Evolutionary conservation across 2,113 vertebrate genomes (phyloP).

Genomic region (Ranitomeya variabilis): DNA sequence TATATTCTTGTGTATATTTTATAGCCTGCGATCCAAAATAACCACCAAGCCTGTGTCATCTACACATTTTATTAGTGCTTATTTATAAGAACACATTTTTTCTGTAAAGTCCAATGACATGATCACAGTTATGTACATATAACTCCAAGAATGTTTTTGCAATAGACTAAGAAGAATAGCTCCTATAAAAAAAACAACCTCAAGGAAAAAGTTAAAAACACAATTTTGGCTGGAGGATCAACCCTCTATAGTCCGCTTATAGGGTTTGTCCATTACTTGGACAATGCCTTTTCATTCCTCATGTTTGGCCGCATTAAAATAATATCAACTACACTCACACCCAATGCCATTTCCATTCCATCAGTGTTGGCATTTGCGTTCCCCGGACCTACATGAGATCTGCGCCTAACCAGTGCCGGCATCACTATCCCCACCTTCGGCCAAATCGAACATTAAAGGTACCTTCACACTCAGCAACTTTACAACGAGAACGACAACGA

Average conservation of each 20-base stretch:
- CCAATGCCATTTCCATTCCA: no score
- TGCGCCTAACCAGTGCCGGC: no score
- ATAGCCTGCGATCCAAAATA: slow-evolving; percentile 29
- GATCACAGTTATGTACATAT: neutral
- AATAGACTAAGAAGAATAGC: neutral
- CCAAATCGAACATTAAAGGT: no score
- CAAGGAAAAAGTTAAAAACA: neutral
- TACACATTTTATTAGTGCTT: slow-evolving; percentile 24
- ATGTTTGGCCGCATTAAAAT: no score
- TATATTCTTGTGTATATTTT: slow-evolving; percentile 37
- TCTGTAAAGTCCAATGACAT: neutral
- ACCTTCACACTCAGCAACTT: no score
- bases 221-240: neutral
- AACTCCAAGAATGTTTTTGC: neutral
- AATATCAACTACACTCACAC: no score
- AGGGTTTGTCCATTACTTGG: no score
- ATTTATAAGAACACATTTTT: slow-evolving; percentile 5
- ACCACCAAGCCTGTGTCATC: neutral
- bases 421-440: no score
- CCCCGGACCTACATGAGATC: no score
- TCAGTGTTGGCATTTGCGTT: no score
- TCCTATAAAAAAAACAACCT: neutral
- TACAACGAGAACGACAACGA: no score
- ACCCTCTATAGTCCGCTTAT: neutral
- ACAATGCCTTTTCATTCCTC: no score